Percentiles rank a stretch among this genome's conserved stretches.
Evolutionary conservation across 2,113 vertebrate genomes (phyloP).

Genomic region (Clupea harengus): DNA sequence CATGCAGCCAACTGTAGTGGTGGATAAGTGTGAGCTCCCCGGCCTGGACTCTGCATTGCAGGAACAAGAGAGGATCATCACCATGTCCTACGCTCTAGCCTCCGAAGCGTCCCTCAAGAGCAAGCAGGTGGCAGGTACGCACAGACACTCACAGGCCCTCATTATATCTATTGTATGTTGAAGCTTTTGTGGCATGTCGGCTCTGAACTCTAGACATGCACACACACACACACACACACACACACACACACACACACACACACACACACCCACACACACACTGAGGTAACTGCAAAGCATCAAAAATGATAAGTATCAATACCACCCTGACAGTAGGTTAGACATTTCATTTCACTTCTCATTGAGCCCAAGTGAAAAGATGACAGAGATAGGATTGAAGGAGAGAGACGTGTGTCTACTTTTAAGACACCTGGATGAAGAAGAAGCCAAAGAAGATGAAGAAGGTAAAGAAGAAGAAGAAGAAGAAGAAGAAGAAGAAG

Average conservation of each 20-base stretch:
- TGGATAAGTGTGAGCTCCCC: slow-evolving; percentile 75
- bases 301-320: background rate
- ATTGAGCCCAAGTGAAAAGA: slow-evolving; percentile 2
- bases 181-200: background rate
- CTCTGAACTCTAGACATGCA: background rate
- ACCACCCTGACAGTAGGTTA: background rate
- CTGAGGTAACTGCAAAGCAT: background rate
- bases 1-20: slow-evolving; percentile 69
- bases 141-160: background rate
- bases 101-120: slow-evolving; percentile 96
- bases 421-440: slow-evolving; percentile 22
- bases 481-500: background rate
- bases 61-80: slow-evolving; percentile 94
- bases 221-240: background rate
- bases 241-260: slow-evolving; percentile 11
- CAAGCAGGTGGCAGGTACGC: slow-evolving; percentile 93
- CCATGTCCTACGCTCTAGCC: slow-evolving; percentile 93
- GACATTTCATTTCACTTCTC: slow-evolving; percentile 31
- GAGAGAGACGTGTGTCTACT: background rate
- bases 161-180: background rate
- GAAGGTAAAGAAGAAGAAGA: background rate
- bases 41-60: slow-evolving; percentile 84
- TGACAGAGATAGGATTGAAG: background rate
- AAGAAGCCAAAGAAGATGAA: slow-evolving; percentile 43
- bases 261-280: background rate